Evolutionary conservation across 2,113 vertebrate genomes (phyloP).

Genomic region (Menidia beryllina): DNA sequence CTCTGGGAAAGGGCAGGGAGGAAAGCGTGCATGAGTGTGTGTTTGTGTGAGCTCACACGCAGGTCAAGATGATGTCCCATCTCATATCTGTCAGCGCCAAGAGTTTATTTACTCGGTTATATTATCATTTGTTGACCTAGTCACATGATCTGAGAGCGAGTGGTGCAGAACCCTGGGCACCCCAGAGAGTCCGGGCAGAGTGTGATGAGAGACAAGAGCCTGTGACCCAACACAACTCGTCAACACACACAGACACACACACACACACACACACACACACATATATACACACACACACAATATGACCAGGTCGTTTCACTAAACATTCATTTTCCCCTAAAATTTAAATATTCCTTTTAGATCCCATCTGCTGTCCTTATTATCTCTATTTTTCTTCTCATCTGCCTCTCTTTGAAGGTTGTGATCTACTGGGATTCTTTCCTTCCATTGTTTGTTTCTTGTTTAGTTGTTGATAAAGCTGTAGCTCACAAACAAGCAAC

Average conservation of each 20-base stretch:
- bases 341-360: constrained; percentile 17
- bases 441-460: not conserved
- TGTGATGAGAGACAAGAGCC: constrained; percentile 89
- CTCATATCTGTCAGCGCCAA: constrained; percentile 75
- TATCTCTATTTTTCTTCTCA: not conserved
- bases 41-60: constrained; percentile 29
- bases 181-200: constrained; percentile 66
- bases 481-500: not conserved
- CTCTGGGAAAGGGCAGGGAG: constrained; percentile 6
- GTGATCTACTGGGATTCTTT: not conserved
- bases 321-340: constrained; percentile 5
- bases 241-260: constrained; percentile 14
- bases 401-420: not conserved
- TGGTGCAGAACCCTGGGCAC: constrained; percentile 63
- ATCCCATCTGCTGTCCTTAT: constrained; percentile 50
- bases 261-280: not conserved
- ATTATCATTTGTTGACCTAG: constrained; percentile 80
- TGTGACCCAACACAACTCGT: constrained; percentile 85
- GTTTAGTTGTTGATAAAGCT: not conserved
- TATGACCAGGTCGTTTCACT: constrained; percentile 43
- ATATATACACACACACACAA: not conserved
- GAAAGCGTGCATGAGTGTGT: constrained; percentile 22
- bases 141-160: constrained; percentile 79
- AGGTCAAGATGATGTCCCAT: constrained; percentile 70
- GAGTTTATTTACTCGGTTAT: constrained; percentile 75